Conservation (phyloP, 2,797 vertebrate species). For the Aplochiton taeniatus region DNA sequence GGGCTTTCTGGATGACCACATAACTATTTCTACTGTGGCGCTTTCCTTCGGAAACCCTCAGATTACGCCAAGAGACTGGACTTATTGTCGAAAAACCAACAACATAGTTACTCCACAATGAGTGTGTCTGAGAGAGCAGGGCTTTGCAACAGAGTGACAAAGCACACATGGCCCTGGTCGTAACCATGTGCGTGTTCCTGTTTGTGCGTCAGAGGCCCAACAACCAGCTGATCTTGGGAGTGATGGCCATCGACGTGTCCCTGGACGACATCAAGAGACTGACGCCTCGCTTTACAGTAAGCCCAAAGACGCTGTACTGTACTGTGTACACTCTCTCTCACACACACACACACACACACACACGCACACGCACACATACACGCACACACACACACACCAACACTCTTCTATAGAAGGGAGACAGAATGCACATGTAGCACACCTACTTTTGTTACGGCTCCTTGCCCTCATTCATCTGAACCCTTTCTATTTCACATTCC, state of each 20-base stretch:
- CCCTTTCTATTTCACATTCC: conserved; percentile 9
- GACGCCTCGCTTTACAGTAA: conserved; percentile 93
- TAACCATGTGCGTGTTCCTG: background rate
- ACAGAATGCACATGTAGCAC: no score
- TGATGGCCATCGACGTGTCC: conserved; percentile 96
- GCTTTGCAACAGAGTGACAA: background rate
- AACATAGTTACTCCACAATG: background rate
- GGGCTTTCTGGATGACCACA: conserved; percentile 48
- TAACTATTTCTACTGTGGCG: conserved; percentile 20
- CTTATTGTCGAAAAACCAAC: no score
- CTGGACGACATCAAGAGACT: conserved; percentile 95
- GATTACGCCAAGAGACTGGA: conserved; percentile 53
- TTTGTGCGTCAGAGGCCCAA: conserved; percentile 57
- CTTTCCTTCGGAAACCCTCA: conserved; percentile 55
- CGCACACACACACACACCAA: background rate
- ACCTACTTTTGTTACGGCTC: background rate
- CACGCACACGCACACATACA: background rate
- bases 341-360: background rate
- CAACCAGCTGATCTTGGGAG: conserved; percentile 95
- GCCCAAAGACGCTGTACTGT: conserved; percentile 23
- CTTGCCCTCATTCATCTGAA: conserved; percentile 3
- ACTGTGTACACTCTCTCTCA: background rate
- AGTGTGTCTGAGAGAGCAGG: conserved; percentile 7
- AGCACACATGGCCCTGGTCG: no score
- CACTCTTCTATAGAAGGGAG: background rate